These are phyloP conservation scores for Erannis defoliaria DNA, from an alignment of 2,888 invertebrate species.

Conservation along the genomic window DNA sequence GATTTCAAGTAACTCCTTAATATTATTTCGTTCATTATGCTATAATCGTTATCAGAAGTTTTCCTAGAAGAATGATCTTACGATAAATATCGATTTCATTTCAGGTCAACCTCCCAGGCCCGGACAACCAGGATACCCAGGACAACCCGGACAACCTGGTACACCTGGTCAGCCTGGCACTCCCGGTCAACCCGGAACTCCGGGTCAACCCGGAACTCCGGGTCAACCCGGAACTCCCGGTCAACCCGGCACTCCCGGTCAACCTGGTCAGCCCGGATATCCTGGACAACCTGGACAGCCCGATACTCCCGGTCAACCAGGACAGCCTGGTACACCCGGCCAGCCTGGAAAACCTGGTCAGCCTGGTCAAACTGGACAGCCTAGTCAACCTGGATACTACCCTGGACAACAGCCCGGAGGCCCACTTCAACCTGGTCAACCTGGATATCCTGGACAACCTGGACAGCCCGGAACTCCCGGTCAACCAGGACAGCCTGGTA, in stretches of 20 bases:
- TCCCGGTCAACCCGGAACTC: constrained; percentile 54
- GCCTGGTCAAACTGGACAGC: constrained; percentile 47
- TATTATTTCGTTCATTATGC: no score
- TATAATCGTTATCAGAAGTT: no score
- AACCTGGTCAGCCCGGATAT: not conserved
- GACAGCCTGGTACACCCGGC: constrained; percentile 44
- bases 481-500: constrained; percentile 40
- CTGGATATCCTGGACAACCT: constrained; percentile 46
- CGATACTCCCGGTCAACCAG: no score
- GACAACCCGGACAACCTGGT: constrained; percentile 39
- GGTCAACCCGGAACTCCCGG: constrained; percentile 41
- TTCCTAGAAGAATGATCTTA: no score
- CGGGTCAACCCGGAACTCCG: not conserved
- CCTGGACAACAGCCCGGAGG: constrained; percentile 48
- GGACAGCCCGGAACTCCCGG: constrained; percentile 56
- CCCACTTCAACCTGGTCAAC: constrained; percentile 36
- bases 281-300: no score
- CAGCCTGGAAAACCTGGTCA: constrained; percentile 43
- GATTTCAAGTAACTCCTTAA: no score
- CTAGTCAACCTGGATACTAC: constrained; percentile 39
- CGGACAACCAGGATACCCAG: constrained; percentile 30
- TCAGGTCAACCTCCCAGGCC: constrained; percentile 25
- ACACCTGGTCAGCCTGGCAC: constrained; percentile 39
- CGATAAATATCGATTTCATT: not conserved
- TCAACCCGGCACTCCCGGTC: constrained; percentile 42